phyloP scores from a whole-genome alignment of 2,113 vertebrate species.

The Syngnathus scovelli region DNA sequence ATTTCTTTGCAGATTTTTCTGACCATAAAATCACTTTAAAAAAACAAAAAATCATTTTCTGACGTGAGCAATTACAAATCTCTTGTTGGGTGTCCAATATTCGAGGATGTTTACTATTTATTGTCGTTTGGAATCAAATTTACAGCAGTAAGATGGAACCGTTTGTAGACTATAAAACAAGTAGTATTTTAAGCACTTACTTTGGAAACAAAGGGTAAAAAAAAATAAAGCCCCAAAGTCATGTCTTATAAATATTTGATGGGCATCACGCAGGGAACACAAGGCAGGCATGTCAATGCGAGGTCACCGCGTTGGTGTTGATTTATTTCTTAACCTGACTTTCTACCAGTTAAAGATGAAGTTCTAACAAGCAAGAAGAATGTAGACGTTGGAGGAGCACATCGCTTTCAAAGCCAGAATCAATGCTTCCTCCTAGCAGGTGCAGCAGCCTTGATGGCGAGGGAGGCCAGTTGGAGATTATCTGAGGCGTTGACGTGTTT shows the following conservation, averaged over 20 bases:
- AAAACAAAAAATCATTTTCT: background rate
- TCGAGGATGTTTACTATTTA: background rate
- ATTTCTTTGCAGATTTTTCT: background rate
- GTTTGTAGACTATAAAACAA: background rate
- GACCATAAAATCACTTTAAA: background rate
- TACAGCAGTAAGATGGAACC: background rate
- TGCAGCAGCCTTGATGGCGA: constrained; percentile 8
- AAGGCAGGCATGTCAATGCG: background rate
- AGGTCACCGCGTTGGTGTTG: constrained; percentile 21
- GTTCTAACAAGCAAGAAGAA: constrained; percentile 20
- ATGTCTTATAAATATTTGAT: constrained; percentile 41
- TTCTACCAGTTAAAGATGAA: constrained; percentile 24
- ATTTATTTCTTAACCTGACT: constrained; percentile 20
- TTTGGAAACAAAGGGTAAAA: background rate
- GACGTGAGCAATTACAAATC: background rate
- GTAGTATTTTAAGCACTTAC: background rate
- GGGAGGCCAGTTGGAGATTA: constrained; percentile 30
- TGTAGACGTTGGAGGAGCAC: constrained; percentile 26
- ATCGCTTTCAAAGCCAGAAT: constrained; percentile 38
- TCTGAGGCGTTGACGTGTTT: constrained; percentile 7
- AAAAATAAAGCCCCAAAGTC: constrained; percentile 29
- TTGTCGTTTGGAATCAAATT: background rate
- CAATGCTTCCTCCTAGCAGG: constrained; percentile 9
- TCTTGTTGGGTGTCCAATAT: background rate
- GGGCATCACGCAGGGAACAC: constrained; percentile 21